Percentiles rank a stretch among this genome's conserved stretches.
phyloP scores from a whole-genome alignment of 2,888 invertebrate genomes.

The Actias luna region DNA sequence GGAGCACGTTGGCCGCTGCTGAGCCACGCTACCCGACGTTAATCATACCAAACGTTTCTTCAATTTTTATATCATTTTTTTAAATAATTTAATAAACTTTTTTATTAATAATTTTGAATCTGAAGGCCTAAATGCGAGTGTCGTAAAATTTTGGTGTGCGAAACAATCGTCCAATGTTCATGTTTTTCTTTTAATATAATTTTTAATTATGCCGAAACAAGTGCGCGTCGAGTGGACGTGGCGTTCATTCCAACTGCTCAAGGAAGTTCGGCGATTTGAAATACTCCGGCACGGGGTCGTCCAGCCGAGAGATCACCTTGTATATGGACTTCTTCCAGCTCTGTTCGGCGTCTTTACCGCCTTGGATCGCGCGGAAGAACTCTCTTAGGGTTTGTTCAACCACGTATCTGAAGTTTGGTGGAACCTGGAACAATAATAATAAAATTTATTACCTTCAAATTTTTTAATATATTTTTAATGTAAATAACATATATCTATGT shows the following conservation, averaged over 20 bases:
- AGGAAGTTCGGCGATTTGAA: constrained; percentile 99
- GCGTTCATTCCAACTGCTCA: constrained; percentile 95
- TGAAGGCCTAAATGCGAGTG: constrained; percentile 86
- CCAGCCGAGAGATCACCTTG: constrained; percentile 99
- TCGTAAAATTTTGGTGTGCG: constrained; percentile 84
- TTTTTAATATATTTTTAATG: neutral
- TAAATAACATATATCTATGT: no score
- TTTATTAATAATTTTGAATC: constrained; percentile 84
- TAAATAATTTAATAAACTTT: constrained; percentile 76
- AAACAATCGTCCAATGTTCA: constrained; percentile 72
- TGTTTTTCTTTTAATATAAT: constrained; percentile 31
- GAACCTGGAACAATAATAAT: constrained; percentile 88
- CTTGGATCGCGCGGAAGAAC: constrained; percentile 99
- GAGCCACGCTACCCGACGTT: constrained; percentile 60
- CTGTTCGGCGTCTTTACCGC: constrained; percentile 98
- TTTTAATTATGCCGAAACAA: constrained; percentile 56
- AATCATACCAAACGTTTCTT: constrained; percentile 67
- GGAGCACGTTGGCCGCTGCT: constrained; percentile 61
- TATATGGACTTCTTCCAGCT: constrained; percentile 99
- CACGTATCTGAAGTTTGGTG: constrained; percentile 97
- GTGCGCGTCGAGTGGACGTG: constrained; percentile 56
- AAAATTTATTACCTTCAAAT: neutral
- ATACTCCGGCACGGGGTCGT: constrained; percentile 99
- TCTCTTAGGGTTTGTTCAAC: constrained; percentile 98
- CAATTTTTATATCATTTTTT: constrained; percentile 22